phyloP scores from a whole-genome alignment of 2,797 vertebrate species.

The Lophura swinhoii region DNA sequence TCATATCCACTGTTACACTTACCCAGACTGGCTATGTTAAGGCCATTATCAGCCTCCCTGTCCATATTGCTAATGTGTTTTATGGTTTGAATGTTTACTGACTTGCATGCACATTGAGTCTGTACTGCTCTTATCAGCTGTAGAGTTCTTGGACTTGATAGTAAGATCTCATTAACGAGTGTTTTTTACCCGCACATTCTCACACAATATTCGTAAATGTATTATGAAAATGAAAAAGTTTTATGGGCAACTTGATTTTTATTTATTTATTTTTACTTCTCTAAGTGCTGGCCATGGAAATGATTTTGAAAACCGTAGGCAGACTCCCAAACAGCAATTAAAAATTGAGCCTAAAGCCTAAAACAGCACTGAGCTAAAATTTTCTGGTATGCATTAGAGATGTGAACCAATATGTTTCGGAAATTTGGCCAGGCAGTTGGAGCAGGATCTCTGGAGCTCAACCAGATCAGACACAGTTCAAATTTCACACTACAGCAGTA shows the following conservation, averaged over 20 bases:
- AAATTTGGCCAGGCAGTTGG: neutral
- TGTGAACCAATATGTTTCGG: neutral
- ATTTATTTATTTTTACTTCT: neutral
- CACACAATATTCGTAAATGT: neutral
- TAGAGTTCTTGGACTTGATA: neutral
- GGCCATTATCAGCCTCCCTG: neutral
- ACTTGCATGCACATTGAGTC: neutral
- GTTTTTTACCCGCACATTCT: neutral
- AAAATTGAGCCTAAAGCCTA: neutral
- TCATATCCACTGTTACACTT: neutral
- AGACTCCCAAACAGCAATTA: neutral
- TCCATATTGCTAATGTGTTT: neutral
- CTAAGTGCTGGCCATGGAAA: neutral
- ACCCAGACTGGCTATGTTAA: neutral
- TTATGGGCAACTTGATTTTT: neutral
- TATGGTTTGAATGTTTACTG: neutral
- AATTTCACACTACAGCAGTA: neutral
- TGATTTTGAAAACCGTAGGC: neutral
- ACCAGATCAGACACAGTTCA: neutral
- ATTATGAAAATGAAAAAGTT: neutral
- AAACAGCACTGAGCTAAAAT: neutral
- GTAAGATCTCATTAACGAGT: neutral
- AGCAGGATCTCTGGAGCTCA: neutral
- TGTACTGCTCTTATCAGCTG: neutral
- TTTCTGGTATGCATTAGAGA: neutral